phyloP scores from a whole-genome alignment of 2,113 vertebrate genomes.

The human (Homo sapiens) region DNA sequence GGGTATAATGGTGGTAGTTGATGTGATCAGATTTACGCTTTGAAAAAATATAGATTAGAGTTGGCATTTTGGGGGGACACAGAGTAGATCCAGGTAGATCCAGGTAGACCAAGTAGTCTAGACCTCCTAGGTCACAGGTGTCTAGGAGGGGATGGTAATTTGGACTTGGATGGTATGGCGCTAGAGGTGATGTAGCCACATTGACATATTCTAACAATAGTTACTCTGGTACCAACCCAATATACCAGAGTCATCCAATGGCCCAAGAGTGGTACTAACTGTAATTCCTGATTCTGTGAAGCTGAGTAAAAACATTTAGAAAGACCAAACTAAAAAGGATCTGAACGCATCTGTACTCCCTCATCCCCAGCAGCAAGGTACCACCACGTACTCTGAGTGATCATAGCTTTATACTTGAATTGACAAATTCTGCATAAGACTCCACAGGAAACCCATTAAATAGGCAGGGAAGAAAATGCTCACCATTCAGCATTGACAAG shows the following conservation, averaged over 20 bases:
- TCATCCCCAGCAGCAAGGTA: background rate
- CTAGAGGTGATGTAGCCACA: background rate
- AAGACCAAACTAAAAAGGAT: background rate
- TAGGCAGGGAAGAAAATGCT: background rate
- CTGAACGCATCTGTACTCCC: background rate
- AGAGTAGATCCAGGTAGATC: background rate
- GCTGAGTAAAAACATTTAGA: background rate
- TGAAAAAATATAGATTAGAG: background rate
- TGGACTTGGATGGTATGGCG: background rate
- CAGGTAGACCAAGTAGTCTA: background rate
- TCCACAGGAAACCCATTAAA: slow-evolving; percentile 55
- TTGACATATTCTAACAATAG: background rate
- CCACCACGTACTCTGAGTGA: background rate
- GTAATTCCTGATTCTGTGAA: background rate
- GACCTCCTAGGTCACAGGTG: background rate
- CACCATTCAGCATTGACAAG: background rate
- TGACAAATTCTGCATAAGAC: slow-evolving; percentile 29
- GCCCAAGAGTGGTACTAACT: background rate
- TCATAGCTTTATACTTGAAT: background rate
- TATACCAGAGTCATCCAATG: background rate
- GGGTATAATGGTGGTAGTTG: background rate
- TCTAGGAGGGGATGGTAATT: background rate
- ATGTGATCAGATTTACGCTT: background rate
- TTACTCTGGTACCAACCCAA: background rate
- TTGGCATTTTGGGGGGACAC: background rate